Evolutionary conservation across 2,888 invertebrate species (phyloP).

Genomic region (Phyto melanocephala): DNA sequence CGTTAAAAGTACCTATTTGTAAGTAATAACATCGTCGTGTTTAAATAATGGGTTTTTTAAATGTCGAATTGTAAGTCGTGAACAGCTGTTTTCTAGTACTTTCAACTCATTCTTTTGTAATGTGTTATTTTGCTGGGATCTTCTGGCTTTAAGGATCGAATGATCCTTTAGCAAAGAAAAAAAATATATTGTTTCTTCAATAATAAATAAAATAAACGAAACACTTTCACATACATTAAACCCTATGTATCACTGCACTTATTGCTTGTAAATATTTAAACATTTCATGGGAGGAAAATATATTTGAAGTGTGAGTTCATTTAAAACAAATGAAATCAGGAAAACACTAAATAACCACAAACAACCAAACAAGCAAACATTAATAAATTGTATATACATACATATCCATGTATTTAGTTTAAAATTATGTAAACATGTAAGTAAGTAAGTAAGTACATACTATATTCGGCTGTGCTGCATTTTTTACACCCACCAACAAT

Average conservation of each 20-base stretch:
- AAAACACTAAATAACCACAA: conserved; percentile 43
- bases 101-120: too few species aligned
- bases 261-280: conserved; percentile 2
- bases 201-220: background rate
- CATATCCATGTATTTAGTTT: too few species aligned
- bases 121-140: too few species aligned
- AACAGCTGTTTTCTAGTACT: too few species aligned
- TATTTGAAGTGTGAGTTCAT: conserved; percentile 16
- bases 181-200: conserved; percentile 17
- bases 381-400: too few species aligned
- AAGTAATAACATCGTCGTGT: too few species aligned
- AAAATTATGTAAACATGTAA: conserved; percentile 38
- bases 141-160: background rate
- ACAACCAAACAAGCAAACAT: background rate
- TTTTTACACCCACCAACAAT: too few species aligned
- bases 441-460: too few species aligned
- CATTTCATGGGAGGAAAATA: conserved; percentile 9
- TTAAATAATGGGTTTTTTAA: too few species aligned
- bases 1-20: too few species aligned
- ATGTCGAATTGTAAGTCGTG: too few species aligned
- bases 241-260: conserved; percentile 35
- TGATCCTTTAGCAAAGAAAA: background rate
- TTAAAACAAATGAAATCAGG: conserved; percentile 38
- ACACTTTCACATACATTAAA: conserved; percentile 45
- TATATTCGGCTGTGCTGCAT: too few species aligned